Percentiles rank a stretch among this genome's conserved stretches.
Conservation (phyloP, 2,113 vertebrate genomes). For the Brachyhypopomus gauderio region DNA sequence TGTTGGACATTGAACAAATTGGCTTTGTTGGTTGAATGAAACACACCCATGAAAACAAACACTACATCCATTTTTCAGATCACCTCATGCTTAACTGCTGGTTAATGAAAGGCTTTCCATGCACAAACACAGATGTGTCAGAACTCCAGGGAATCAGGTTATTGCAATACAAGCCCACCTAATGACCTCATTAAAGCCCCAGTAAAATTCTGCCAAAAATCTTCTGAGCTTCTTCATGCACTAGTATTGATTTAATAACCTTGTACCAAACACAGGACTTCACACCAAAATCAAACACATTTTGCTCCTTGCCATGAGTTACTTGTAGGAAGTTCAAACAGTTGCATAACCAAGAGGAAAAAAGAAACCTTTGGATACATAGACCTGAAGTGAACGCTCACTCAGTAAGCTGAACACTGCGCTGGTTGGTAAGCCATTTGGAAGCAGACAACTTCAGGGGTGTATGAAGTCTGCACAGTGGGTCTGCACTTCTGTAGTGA, state of each 20-base stretch:
- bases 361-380: too few relatives aligned
- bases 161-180: too few relatives aligned
- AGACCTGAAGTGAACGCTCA: too few relatives aligned
- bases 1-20: too few relatives aligned
- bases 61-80: neutral
- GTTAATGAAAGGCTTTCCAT: neutral
- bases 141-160: neutral
- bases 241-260: neutral
- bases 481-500: too few relatives aligned
- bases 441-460: too few relatives aligned
- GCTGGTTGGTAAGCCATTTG: too few relatives aligned
- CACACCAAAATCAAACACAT: neutral
- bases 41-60: neutral
- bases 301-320: neutral
- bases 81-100: neutral
- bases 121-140: neutral
- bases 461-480: too few relatives aligned
- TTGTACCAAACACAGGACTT: too few relatives aligned
- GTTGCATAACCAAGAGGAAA: neutral
- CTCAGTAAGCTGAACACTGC: too few relatives aligned
- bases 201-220: too few relatives aligned
- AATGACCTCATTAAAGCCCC: too few relatives aligned
- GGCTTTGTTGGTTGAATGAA: conserved; percentile 3
- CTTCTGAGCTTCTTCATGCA: neutral
- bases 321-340: neutral